Percentiles rank a stretch among this genome's conserved stretches.
These are phyloP conservation scores for Eupithecia vulgata DNA, from an alignment of 2,888 invertebrate genomes.

Conservation along the genomic window DNA sequence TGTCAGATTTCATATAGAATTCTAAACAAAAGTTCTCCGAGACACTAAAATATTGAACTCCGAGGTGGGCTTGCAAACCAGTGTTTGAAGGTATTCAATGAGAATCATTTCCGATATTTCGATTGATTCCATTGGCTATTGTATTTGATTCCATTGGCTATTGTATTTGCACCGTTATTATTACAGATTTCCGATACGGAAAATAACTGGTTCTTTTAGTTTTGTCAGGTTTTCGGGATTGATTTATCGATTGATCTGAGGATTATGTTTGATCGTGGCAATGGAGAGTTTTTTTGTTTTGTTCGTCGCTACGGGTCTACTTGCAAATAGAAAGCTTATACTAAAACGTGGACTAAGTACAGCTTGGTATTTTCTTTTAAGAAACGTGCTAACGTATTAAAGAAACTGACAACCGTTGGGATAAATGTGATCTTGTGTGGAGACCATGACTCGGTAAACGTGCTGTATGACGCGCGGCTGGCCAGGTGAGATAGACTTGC, in stretches of 20 bases:
- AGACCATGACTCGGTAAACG: no score
- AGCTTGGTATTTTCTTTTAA: background rate
- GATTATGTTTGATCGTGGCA: background rate
- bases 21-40: background rate
- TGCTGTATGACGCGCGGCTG: no score
- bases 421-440: no score
- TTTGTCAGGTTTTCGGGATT: constrained; percentile 64
- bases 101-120: constrained; percentile 55
- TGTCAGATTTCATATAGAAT: background rate
- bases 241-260: constrained; percentile 48
- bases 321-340: background rate
- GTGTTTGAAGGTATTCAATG: background rate
- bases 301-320: background rate
- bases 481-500: no score
- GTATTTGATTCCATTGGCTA: constrained; percentile 60
- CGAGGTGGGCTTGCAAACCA: constrained; percentile 58
- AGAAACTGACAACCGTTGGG: no score
- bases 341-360: background rate
- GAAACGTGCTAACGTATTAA: no score
- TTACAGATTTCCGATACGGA: constrained; percentile 65
- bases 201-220: constrained; percentile 67
- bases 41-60: constrained; percentile 24
- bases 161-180: constrained; percentile 65
- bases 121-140: constrained; percentile 60
- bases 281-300: background rate